A percentile compares a stretch with the other conserved stretches of the same genome.
These are phyloP conservation scores for Morus bassanus DNA, from an alignment of 2,797 vertebrate genomes.

Conservation along the genomic window DNA sequence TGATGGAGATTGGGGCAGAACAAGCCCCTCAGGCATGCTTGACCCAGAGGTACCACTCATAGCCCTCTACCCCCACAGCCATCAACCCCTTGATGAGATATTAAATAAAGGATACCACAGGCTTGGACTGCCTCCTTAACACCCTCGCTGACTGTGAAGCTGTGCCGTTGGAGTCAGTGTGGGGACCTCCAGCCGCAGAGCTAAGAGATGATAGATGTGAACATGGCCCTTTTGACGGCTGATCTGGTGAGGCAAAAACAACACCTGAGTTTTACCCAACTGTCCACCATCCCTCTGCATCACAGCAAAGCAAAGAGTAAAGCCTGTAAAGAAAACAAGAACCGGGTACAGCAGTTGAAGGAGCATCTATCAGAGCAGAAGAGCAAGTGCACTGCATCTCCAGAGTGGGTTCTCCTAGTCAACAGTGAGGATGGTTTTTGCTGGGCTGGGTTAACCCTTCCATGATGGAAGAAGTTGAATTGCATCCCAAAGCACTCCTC, in stretches of 20 bases:
- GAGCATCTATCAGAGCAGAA: background rate
- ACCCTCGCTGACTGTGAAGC: slow-evolving; percentile 73
- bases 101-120: slow-evolving; percentile 77
- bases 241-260: slow-evolving; percentile 76
- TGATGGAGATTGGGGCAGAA: background rate
- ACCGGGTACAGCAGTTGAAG: background rate
- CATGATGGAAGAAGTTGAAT: background rate
- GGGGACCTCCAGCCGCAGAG: slow-evolving; percentile 72
- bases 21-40: background rate
- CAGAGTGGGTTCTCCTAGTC: accelerated
- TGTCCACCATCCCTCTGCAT: background rate
- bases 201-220: slow-evolving; percentile 78
- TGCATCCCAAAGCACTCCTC: background rate
- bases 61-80: background rate
- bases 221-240: slow-evolving; percentile 84
- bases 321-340: background rate
- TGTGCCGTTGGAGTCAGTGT: slow-evolving; percentile 58
- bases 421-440: background rate
- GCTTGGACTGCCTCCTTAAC: slow-evolving; percentile 85
- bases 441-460: background rate
- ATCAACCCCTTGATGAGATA: background rate
- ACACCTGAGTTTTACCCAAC: background rate
- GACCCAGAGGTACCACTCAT: background rate
- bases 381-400: background rate
- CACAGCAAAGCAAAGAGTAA: background rate